These are phyloP conservation scores for Sceloporus tristichus DNA, from an alignment of 2,113 vertebrate genomes.

Conservation along the genomic window DNA sequence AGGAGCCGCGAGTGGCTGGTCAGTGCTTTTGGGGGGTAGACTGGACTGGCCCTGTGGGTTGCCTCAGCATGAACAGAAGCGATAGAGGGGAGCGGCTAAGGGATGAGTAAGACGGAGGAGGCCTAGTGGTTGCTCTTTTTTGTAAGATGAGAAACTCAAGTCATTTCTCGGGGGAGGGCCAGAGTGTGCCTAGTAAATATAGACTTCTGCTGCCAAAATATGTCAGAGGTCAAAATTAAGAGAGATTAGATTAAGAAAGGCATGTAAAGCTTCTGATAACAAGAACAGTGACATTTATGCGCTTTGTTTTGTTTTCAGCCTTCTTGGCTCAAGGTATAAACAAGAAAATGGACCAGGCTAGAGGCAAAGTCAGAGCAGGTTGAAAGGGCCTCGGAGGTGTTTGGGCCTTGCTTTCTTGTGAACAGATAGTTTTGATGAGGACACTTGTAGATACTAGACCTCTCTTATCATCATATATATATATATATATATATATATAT, in stretches of 20 bases:
- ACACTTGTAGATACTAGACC: neutral
- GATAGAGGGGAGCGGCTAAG: no score
- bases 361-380: neutral
- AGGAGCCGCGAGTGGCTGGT: neutral
- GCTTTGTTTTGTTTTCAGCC: neutral
- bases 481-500: fast-evolving
- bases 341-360: neutral
- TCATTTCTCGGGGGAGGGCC: neutral
- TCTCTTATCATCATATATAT: neutral
- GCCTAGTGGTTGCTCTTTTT: neutral
- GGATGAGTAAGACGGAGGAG: neutral
- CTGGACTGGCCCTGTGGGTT: neutral
- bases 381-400: neutral
- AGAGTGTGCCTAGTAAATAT: neutral
- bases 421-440: neutral
- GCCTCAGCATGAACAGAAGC: neutral
- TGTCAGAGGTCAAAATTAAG: neutral
- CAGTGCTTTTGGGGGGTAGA: no score
- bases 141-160: neutral
- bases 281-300: neutral
- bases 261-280: neutral
- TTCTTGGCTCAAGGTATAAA: neutral
- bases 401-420: neutral
- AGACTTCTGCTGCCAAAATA: slow-evolving; percentile 3
- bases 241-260: neutral